phyloP scores from a whole-genome alignment of 2,888 invertebrate species.

The Hyalella azteca region DNA sequence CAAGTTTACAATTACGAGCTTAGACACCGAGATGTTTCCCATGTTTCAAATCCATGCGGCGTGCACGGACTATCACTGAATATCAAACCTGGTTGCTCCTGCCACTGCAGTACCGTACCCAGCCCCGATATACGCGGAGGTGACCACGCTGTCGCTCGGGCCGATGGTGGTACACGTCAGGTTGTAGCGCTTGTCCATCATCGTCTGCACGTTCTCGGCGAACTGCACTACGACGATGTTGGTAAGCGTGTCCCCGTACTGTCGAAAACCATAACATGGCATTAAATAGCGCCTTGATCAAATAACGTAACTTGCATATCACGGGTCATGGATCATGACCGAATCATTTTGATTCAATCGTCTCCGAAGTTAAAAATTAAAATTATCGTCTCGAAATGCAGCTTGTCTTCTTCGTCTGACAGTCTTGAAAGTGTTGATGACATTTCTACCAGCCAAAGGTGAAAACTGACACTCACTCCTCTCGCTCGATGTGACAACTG shows the following conservation, averaged over 20 bases:
- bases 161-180: constrained; percentile 90
- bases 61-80: neutral
- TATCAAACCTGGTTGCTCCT: constrained; percentile 15
- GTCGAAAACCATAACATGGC: constrained; percentile 59
- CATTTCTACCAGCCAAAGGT: too few relatives aligned
- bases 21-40: too few relatives aligned
- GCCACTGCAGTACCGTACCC: constrained; percentile 69
- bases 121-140: constrained; percentile 89
- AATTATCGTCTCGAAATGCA: too few relatives aligned
- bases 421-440: too few relatives aligned
- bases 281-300: constrained; percentile 48
- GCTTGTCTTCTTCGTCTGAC: too few relatives aligned
- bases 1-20: too few relatives aligned
- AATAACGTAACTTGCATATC: too few relatives aligned
- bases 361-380: too few relatives aligned
- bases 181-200: constrained; percentile 87
- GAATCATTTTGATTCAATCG: too few relatives aligned
- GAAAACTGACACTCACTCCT: too few relatives aligned
- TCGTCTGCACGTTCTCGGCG: constrained; percentile 90
- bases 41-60: neutral
- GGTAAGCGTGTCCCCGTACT: constrained; percentile 91
- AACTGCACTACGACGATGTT: constrained; percentile 93
- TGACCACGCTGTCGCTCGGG: constrained; percentile 90
- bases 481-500: too few relatives aligned
- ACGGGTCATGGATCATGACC: too few relatives aligned